phyloP scores from a whole-genome alignment of 2,888 invertebrate genomes.

The Zelleria hepariella region DNA sequence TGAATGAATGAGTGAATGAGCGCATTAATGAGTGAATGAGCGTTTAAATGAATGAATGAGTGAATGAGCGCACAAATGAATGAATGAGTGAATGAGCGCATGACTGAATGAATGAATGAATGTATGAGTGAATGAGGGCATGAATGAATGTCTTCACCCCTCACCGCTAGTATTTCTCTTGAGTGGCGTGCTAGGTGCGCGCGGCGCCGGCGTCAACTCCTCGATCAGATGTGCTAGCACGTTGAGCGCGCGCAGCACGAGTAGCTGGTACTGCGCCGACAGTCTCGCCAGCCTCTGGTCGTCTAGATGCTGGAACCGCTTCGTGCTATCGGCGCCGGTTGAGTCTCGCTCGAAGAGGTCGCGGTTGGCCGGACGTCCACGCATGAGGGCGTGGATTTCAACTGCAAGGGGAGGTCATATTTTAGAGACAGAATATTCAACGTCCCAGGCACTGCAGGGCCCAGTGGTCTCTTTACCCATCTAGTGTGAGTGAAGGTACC shows the following conservation, averaged over 20 bases:
- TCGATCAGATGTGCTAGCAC: slow-evolving; percentile 83
- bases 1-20: too few species aligned
- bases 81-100: too few species aligned
- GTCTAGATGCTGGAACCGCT: slow-evolving; percentile 46
- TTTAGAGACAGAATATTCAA: too few species aligned
- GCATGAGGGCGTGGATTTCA: slow-evolving; percentile 59
- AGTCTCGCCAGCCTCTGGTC: slow-evolving; percentile 54
- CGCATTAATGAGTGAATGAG: too few species aligned
- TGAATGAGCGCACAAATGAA: too few species aligned
- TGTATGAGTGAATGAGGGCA: background rate
- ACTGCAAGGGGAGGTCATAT: slow-evolving; percentile 30
- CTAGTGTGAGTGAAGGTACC: too few species aligned
- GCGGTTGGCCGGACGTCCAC: slow-evolving; percentile 39
- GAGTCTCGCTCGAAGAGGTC: slow-evolving; percentile 58
- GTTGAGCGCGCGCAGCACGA: slow-evolving; percentile 79
- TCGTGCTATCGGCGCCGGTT: slow-evolving; percentile 41
- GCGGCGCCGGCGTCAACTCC: slow-evolving; percentile 66
- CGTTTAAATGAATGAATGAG: too few species aligned
- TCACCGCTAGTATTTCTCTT: slow-evolving; percentile 58
- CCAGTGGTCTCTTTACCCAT: too few species aligned
- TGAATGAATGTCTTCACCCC: background rate
- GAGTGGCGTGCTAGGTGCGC: slow-evolving; percentile 66
- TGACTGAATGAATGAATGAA: too few species aligned
- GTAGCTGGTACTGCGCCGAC: slow-evolving; percentile 76
- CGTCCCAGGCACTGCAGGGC: too few species aligned